phyloP scores from a whole-genome alignment of 2,888 invertebrate species.

The Caenorhabditis angaria region DNA sequence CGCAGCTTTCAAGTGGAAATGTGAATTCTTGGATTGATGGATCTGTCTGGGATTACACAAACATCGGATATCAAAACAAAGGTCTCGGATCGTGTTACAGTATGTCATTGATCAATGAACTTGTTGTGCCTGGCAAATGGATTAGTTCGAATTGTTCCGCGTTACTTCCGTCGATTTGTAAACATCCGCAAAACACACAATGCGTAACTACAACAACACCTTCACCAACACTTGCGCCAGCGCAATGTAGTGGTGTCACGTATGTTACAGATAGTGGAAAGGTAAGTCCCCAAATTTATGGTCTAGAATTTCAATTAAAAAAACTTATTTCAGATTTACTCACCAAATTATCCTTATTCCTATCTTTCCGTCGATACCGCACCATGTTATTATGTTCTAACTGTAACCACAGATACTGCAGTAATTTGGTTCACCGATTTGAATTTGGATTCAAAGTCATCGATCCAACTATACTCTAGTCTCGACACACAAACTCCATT shows the following conservation, averaged over 20 bases:
- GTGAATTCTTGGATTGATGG: slow-evolving; percentile 29
- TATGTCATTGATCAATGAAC: slow-evolving; percentile 13
- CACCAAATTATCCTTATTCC: no score
- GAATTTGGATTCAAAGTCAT: no score
- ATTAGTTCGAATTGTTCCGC: slow-evolving; percentile 37
- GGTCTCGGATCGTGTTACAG: slow-evolving; percentile 28
- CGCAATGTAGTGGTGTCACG: slow-evolving; percentile 21
- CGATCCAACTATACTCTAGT: no score
- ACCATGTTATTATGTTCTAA: no score
- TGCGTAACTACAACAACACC: no score
- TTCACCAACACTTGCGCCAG: slow-evolving; percentile 28
- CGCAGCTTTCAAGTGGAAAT: not conserved
- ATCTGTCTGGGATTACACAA: slow-evolving; percentile 18
- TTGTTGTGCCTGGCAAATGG: slow-evolving; percentile 29
- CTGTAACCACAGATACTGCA: no score
- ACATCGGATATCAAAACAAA: slow-evolving; percentile 23
- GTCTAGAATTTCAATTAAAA: not conserved
- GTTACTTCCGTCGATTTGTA: slow-evolving; percentile 29
- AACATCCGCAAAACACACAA: slow-evolving; percentile 7
- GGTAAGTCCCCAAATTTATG: no score
- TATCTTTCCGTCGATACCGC: no score
- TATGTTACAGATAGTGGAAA: slow-evolving; percentile 30
- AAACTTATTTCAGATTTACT: slow-evolving; percentile 20
- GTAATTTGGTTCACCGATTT: no score
- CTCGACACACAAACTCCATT: no score